phyloP scores from a whole-genome alignment of 2,888 invertebrate genomes.

The Morinoia aosen region DNA sequence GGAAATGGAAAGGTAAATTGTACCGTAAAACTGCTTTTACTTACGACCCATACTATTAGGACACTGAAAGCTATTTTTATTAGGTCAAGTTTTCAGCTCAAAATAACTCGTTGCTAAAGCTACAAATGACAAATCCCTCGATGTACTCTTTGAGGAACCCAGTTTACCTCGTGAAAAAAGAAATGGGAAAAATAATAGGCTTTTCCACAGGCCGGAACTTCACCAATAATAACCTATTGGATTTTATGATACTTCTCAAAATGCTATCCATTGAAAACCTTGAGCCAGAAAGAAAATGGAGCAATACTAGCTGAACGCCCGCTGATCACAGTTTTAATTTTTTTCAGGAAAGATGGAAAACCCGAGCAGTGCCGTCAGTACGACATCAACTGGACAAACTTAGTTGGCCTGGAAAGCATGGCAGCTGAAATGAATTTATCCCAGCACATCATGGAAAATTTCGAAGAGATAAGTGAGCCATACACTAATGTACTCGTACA shows the following conservation, averaged over 20 bases:
- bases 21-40: no score
- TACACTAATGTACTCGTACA: neutral
- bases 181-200: no score
- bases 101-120: no score
- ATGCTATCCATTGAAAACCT: neutral
- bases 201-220: no score
- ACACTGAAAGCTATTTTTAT: no score
- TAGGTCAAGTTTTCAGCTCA: no score
- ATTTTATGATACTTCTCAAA: neutral
- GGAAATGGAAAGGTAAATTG: no score
- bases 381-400: constrained; percentile 49
- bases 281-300: neutral
- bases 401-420: neutral
- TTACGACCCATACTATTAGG: no score
- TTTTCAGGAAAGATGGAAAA: constrained; percentile 33
- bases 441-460: neutral
- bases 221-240: neutral
- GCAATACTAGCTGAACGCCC: neutral
- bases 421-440: neutral
- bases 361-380: constrained; percentile 53
- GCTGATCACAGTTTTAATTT: neutral
- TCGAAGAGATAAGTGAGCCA: neutral
- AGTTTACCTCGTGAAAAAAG: no score
- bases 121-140: no score
- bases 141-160: no score